Percentiles rank a stretch among this genome's conserved stretches.
Conservation (phyloP, 1,140 invertebrate genomes). For the Antheraea pernyi region DNA sequence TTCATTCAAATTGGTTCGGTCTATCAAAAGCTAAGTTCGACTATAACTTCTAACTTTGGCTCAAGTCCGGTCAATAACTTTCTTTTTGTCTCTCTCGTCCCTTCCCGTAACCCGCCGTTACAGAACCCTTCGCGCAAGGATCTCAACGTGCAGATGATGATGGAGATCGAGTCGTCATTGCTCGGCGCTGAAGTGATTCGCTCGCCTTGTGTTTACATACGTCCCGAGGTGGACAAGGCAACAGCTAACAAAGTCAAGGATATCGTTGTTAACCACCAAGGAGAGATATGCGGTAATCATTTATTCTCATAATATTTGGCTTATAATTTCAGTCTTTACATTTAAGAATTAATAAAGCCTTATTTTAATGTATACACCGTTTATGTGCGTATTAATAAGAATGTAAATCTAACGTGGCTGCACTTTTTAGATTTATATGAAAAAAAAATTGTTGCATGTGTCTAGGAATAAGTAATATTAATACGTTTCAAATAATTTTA, state of each 20-base stretch:
- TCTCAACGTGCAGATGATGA: constrained; percentile 95
- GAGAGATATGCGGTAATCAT: constrained; percentile 79
- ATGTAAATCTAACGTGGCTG: too few species aligned
- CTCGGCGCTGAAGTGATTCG: constrained; percentile 89
- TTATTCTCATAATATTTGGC: too few species aligned
- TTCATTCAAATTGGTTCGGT: too few species aligned
- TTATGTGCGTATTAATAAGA: too few species aligned
- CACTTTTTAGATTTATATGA: too few species aligned
- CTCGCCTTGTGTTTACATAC: constrained; percentile 89
- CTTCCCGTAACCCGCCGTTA: constrained; percentile 43
- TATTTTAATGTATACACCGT: too few species aligned
- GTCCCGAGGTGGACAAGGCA: constrained; percentile 92
- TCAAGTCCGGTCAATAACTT: neutral
- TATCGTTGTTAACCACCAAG: constrained; percentile 92
- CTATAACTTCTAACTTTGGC: neutral
- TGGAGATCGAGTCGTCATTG: constrained; percentile 93
- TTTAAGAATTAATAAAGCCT: too few species aligned
- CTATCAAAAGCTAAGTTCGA: neutral
- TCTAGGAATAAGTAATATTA: too few species aligned
- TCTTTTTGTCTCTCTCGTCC: constrained; percentile 29
- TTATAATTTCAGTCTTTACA: too few species aligned
- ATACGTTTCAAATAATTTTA: too few species aligned
- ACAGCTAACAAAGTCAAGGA: constrained; percentile 91
- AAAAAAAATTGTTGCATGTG: too few species aligned
- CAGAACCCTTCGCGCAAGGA: constrained; percentile 93